Percentiles rank a stretch among this genome's conserved stretches.
These are phyloP conservation scores for Holcopasites calliopsidis DNA, from an alignment of 1,140 invertebrate species.

Conservation along the genomic window DNA sequence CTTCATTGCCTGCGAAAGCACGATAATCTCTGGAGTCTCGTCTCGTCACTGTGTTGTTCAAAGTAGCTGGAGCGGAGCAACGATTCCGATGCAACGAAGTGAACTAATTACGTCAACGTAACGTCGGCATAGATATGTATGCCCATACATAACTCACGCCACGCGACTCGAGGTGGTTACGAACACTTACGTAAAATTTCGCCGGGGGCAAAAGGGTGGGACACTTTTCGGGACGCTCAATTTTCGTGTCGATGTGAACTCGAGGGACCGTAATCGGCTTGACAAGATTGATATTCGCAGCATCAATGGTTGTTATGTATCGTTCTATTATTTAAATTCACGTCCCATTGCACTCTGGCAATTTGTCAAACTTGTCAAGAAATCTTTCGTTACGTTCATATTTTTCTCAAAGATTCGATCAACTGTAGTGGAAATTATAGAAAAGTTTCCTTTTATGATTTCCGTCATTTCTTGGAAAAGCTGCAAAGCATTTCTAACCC, in stretches of 20 bases:
- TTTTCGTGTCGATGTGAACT: not conserved
- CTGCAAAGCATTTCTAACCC: too few species aligned
- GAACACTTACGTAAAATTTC: not conserved
- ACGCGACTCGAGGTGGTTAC: too few species aligned
- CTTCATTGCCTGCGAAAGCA: not conserved
- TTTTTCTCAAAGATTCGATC: too few species aligned
- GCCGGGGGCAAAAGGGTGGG: too few species aligned
- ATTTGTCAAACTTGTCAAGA: not conserved
- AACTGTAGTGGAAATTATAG: too few species aligned
- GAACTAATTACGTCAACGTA: slow-evolving; percentile 3
- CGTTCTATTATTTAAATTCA: slow-evolving; percentile 34
- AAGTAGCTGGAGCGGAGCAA: not conserved
- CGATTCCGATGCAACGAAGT: not conserved
- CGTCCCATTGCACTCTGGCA: not conserved
- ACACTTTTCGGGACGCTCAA: not conserved
- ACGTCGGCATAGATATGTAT: not conserved
- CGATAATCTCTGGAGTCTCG: not conserved
- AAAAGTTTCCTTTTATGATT: too few species aligned
- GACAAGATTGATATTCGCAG: not conserved
- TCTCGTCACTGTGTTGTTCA: not conserved
- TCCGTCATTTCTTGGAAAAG: too few species aligned
- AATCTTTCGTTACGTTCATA: too few species aligned
- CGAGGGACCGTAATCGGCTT: not conserved
- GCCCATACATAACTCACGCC: not conserved
- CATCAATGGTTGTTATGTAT: not conserved